A percentile compares a stretch with the other conserved stretches of the same genome.
Evolutionary conservation across 2,888 invertebrate species (phyloP).

Genomic region (Orthosia gothica): DNA sequence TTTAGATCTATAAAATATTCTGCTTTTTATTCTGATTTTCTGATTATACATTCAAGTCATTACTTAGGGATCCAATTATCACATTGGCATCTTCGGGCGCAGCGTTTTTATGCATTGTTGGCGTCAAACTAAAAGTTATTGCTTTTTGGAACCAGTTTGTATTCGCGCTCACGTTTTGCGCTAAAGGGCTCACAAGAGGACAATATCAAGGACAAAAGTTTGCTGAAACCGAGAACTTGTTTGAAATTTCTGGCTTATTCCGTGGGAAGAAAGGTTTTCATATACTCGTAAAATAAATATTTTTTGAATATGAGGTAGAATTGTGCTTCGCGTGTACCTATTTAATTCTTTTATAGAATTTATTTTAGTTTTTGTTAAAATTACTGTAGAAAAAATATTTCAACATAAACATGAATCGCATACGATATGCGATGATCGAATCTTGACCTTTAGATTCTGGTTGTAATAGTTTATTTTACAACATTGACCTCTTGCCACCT

Average conservation of each 20-base stretch:
- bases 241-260: slow-evolving; percentile 14
- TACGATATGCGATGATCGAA: slow-evolving; percentile 44
- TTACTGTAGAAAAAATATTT: neutral
- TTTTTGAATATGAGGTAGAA: too few species aligned
- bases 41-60: slow-evolving; percentile 32
- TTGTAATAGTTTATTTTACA: slow-evolving; percentile 55
- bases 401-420: slow-evolving; percentile 6
- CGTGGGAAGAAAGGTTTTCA: neutral
- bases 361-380: neutral
- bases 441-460: slow-evolving; percentile 55
- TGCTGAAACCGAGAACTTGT: slow-evolving; percentile 33
- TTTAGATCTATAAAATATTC: slow-evolving; percentile 15
- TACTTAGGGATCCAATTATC: slow-evolving; percentile 69
- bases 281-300: neutral
- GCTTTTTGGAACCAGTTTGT: slow-evolving; percentile 74
- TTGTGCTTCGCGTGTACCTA: neutral
- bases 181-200: slow-evolving; percentile 60
- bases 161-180: slow-evolving; percentile 58
- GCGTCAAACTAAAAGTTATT: slow-evolving; percentile 71
- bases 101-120: slow-evolving; percentile 79
- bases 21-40: too few species aligned
- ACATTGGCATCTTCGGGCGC: slow-evolving; percentile 61
- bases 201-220: slow-evolving; percentile 68
- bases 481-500: slow-evolving; percentile 57
- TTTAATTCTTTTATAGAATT: neutral